These are phyloP conservation scores for Lathronympha strigana DNA, from an alignment of 2,888 invertebrate species.

Conservation along the genomic window DNA sequence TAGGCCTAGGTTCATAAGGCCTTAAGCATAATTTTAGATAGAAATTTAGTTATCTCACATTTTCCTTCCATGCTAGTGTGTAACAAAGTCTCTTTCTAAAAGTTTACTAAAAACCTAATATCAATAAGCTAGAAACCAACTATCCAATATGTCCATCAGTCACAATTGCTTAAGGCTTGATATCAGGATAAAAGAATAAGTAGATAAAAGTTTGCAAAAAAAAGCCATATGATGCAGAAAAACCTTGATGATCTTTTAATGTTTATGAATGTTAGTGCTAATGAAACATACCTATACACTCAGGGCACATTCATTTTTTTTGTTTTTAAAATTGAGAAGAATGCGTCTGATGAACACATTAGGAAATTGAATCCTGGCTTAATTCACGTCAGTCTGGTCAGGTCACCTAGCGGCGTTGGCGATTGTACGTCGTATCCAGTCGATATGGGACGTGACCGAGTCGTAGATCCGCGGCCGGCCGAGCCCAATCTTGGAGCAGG, in stretches of 20 bases:
- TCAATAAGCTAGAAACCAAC: conserved; percentile 3
- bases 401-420: conserved; percentile 80
- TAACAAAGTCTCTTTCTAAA: neutral
- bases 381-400: neutral
- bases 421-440: conserved; percentile 93
- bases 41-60: neutral
- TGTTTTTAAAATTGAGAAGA: no score
- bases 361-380: neutral
- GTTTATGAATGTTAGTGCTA: no score
- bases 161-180: neutral
- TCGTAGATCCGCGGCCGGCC: conserved; percentile 93
- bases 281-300: no score
- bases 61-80: neutral
- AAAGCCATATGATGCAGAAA: no score
- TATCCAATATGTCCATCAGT: neutral
- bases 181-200: neutral
- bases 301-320: no score
- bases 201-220: neutral
- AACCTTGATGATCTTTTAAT: no score
- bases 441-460: conserved; percentile 91
- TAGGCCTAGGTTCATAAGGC: neutral
- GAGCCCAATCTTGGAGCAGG: conserved; percentile 90
- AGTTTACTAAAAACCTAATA: neutral
- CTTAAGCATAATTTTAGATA: neutral
- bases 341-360: neutral